Conservation (phyloP, 2,888 invertebrate species). For the Lissonota sp. region DNA sequence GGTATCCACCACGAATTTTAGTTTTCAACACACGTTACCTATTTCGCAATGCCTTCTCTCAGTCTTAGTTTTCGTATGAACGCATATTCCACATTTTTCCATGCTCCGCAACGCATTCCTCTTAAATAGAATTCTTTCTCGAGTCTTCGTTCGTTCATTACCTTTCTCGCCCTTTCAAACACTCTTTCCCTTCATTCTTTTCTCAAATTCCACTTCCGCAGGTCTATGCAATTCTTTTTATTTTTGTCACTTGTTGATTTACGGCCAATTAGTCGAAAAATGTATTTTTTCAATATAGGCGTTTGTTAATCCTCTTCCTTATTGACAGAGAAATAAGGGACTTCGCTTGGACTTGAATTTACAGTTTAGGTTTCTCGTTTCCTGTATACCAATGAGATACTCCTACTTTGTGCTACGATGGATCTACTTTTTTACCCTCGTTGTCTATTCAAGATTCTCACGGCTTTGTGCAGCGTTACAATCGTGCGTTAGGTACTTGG, state of each 20-base stretch:
- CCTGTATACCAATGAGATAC: too few species aligned
- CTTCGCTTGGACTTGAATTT: too few species aligned
- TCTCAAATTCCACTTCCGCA: neutral
- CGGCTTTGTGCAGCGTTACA: neutral
- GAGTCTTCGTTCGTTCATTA: neutral
- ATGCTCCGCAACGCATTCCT: constrained; percentile 14
- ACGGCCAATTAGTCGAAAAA: too few species aligned
- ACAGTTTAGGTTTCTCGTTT: too few species aligned
- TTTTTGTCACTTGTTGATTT: neutral
- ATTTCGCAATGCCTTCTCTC: constrained; percentile 33
- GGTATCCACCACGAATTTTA: too few species aligned
- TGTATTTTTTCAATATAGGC: too few species aligned
- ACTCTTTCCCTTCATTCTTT: neutral
- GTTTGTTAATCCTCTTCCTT: too few species aligned
- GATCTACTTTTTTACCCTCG: neutral
- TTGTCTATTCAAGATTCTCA: constrained; percentile 3
- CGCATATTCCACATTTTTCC: constrained; percentile 37
- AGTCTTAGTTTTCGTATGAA: constrained; percentile 46
- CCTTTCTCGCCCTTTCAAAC: neutral
- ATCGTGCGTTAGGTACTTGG: constrained; percentile 64
- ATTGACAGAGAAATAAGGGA: too few species aligned
- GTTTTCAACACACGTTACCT: constrained; percentile 56
- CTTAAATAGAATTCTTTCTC: constrained; percentile 40
- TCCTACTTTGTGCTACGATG: too few species aligned
- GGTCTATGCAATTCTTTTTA: neutral